phyloP scores from a whole-genome alignment of 2,888 invertebrate species.

The Nephrotoma guestfalica region DNA sequence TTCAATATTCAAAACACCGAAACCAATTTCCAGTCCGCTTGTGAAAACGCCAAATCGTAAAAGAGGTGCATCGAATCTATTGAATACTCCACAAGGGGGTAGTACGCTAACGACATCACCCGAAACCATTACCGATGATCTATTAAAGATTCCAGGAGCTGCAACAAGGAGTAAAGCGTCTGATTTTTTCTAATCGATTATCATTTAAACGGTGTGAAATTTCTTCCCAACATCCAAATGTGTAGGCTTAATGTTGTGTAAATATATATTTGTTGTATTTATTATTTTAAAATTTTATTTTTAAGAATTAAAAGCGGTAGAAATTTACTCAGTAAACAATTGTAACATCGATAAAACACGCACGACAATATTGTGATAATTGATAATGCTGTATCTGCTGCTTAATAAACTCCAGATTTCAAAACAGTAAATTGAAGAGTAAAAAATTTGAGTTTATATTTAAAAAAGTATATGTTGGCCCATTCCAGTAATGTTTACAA shows the following conservation, averaged over 20 bases:
- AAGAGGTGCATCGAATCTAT: constrained; percentile 5
- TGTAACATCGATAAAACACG: background rate
- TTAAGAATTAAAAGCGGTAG: background rate
- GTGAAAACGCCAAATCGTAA: constrained; percentile 20
- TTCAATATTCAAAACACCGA: constrained; percentile 14
- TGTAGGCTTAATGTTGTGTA: background rate
- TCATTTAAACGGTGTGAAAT: too few species aligned
- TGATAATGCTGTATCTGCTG: background rate
- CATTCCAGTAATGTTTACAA: too few species aligned
- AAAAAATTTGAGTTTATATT: background rate
- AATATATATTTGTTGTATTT: background rate
- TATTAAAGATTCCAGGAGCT: constrained; percentile 65
- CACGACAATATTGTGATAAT: background rate
- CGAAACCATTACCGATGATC: constrained; percentile 62
- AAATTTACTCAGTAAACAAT: background rate
- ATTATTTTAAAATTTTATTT: background rate
- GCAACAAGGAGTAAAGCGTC: constrained; percentile 60
- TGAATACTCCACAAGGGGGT: constrained; percentile 8
- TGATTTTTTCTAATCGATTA: constrained; percentile 51
- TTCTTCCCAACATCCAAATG: background rate
- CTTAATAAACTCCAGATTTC: background rate
- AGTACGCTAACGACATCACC: constrained; percentile 14
- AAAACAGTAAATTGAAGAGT: background rate
- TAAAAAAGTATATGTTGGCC: background rate
- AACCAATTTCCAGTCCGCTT: constrained; percentile 27